These are phyloP conservation scores for Danionella cerebrum DNA, from an alignment of 2,113 vertebrate species.

Conservation along the genomic window DNA sequence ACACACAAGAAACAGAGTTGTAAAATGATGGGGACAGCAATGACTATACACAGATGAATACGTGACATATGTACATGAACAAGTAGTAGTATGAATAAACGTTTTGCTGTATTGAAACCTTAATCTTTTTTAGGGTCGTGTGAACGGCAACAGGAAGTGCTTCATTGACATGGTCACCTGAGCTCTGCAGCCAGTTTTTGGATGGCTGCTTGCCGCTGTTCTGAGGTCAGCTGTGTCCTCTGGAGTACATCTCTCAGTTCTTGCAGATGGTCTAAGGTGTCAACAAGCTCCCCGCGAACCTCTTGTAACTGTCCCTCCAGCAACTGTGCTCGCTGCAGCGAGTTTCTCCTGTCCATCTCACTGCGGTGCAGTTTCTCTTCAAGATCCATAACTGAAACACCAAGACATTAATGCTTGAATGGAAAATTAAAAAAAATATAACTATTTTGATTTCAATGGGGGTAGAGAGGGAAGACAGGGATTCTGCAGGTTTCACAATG, in stretches of 20 bases:
- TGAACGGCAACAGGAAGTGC: background rate
- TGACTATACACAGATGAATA: background rate
- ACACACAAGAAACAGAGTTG: background rate
- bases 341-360: slow-evolving; percentile 65
- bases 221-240: slow-evolving; percentile 69
- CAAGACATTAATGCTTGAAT: no score
- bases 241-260: slow-evolving; percentile 70
- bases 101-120: background rate
- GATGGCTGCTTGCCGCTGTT: slow-evolving; percentile 66
- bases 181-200: slow-evolving; percentile 74
- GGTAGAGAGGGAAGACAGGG: no score
- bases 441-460: background rate
- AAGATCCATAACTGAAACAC: slow-evolving; percentile 69
- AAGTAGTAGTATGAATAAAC: no score
- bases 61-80: no score
- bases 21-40: background rate
- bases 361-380: slow-evolving; percentile 74
- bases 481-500: no score
- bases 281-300: slow-evolving; percentile 64
- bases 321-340: slow-evolving; percentile 56
- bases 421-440: background rate
- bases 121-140: background rate
- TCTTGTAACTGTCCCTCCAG: slow-evolving; percentile 71
- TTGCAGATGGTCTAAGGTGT: slow-evolving; percentile 64
- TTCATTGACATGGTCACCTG: slow-evolving; percentile 59